Conservation (phyloP, 2,113 vertebrate species). For the Notechis scutatus region DNA sequence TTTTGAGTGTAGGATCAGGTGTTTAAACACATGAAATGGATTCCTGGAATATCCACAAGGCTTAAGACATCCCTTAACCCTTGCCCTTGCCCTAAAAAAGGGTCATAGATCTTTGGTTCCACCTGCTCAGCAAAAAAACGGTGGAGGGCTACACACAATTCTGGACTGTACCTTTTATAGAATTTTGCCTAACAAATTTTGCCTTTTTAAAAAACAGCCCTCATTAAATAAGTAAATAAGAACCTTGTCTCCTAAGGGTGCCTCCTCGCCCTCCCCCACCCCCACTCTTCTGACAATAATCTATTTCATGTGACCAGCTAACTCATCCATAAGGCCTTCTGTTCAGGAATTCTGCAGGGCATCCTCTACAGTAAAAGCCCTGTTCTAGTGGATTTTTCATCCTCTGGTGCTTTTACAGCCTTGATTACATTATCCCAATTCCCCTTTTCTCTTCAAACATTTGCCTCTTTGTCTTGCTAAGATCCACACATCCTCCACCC, state of each 20-base stretch:
- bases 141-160: background rate
- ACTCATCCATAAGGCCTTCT: background rate
- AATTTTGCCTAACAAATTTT: background rate
- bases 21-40: background rate
- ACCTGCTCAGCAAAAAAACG: background rate
- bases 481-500: constrained; percentile 14
- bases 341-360: background rate
- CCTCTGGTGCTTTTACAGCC: constrained; percentile 1
- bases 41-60: background rate
- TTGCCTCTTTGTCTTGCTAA: constrained; percentile 26
- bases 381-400: background rate
- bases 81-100: background rate
- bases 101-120: background rate
- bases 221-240: background rate
- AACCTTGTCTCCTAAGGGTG: background rate
- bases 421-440: background rate
- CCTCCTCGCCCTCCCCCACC: background rate
- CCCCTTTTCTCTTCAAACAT: background rate
- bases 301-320: background rate
- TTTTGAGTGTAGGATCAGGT: background rate
- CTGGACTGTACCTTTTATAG: background rate
- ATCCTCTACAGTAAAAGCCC: background rate
- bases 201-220: background rate
- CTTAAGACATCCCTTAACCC: background rate
- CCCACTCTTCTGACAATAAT: background rate